Evolutionary conservation across 2,888 invertebrate species (phyloP).

Genomic region (Drosophila anomelani): DNA sequence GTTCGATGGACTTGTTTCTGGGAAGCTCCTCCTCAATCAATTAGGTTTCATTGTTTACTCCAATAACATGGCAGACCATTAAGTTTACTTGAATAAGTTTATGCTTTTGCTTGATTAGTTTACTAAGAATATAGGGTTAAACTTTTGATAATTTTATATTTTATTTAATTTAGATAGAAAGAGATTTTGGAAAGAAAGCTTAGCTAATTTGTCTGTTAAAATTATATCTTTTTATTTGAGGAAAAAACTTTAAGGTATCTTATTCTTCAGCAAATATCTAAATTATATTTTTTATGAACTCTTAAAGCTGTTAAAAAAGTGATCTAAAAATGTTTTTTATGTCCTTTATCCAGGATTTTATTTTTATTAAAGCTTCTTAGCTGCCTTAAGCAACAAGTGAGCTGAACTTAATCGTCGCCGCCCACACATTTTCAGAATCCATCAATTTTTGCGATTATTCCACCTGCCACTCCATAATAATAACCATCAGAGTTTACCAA

Average conservation of each 20-base stretch:
- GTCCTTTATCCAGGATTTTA: background rate
- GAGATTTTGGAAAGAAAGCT: background rate
- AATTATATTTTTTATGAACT: conserved; percentile 5
- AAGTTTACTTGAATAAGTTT: conserved; percentile 11
- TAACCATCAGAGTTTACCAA: conserved; percentile 34
- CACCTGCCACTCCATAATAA: conserved; percentile 42
- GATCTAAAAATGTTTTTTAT: background rate
- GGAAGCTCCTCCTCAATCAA: conserved; percentile 19
- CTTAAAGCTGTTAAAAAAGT: conserved; percentile 1
- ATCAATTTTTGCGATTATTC: conserved; percentile 39
- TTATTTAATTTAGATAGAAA: background rate
- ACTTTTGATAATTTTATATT: background rate
- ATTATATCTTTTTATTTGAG: background rate
- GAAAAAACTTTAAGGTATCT: background rate
- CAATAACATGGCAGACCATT: background rate
- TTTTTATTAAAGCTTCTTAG: background rate
- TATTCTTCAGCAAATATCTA: background rate
- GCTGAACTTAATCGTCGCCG: conserved; percentile 4
- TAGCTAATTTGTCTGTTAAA: background rate
- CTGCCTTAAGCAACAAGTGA: conserved; percentile 16
- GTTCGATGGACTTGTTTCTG: conserved; percentile 12
- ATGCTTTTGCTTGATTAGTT: conserved; percentile 1
- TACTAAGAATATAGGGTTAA: background rate
- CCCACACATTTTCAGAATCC: conserved; percentile 6
- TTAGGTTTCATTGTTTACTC: conserved; percentile 25